Percentiles rank a stretch among this genome's conserved stretches.
phyloP scores from a whole-genome alignment of 2,113 vertebrate genomes.

The Mustela nigripes region DNA sequence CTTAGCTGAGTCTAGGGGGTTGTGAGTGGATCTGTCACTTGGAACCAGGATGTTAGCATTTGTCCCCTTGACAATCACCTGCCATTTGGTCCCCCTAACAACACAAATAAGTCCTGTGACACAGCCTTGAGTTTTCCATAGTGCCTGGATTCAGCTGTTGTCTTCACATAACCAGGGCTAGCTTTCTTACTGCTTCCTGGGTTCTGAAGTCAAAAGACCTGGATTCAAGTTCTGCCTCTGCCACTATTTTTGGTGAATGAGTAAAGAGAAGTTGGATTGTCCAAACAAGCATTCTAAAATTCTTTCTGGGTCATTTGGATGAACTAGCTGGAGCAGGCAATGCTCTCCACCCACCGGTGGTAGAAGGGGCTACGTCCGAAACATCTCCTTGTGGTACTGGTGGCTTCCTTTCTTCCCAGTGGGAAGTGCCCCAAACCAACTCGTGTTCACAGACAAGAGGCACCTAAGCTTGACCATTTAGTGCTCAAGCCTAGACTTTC shows the following conservation, averaged over 20 bases:
- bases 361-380: neutral
- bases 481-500: neutral
- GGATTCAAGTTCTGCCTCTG: neutral
- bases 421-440: neutral
- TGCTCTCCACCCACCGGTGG: neutral
- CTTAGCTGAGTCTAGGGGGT: neutral
- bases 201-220: neutral
- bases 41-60: neutral
- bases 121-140: neutral
- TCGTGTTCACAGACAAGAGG: neutral
- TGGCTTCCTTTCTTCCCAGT: neutral
- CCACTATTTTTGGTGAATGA: conserved; percentile 25
- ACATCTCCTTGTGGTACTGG: neutral
- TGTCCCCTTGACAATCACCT: neutral
- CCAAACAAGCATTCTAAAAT: neutral
- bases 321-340: neutral
- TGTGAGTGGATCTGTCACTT: neutral
- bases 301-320: neutral
- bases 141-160: neutral
- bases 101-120: neutral
- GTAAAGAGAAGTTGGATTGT: neutral
- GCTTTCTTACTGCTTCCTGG: neutral
- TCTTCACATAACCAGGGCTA: neutral
- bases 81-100: neutral
- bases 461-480: neutral